These are phyloP conservation scores for Myripristis murdjan DNA, from an alignment of 2,797 vertebrate species.

Conservation along the genomic window DNA sequence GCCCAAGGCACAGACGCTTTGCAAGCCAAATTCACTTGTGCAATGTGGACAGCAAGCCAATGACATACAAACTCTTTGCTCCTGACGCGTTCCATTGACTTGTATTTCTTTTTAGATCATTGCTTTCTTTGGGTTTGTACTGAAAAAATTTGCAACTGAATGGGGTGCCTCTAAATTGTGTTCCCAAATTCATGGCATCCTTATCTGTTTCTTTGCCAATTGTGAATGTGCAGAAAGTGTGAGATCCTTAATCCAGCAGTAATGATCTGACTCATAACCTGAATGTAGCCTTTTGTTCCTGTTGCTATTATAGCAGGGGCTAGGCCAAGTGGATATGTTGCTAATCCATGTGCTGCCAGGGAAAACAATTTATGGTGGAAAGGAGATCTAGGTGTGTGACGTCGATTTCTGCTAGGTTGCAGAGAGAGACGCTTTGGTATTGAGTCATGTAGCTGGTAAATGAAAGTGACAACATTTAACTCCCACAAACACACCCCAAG, in stretches of 20 bases:
- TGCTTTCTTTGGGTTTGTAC: slow-evolving; percentile 1
- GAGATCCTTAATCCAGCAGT: not conserved
- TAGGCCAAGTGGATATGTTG: not conserved
- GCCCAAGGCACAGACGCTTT: slow-evolving; percentile 25
- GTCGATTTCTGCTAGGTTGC: not conserved
- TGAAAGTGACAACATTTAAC: not conserved
- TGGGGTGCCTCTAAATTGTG: slow-evolving; percentile 23
- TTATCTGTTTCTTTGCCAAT: not conserved
- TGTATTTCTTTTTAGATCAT: slow-evolving; percentile 22
- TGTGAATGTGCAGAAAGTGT: not conserved
- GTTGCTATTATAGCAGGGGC: not conserved
- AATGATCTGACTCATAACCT: slow-evolving; percentile 13
- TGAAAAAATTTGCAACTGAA: slow-evolving; percentile 22
- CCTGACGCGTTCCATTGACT: slow-evolving; percentile 29
- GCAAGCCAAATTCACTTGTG: slow-evolving; percentile 40
- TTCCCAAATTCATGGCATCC: slow-evolving; percentile 13
- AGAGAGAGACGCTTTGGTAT: not conserved
- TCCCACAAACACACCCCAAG: not conserved
- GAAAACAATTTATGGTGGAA: not conserved
- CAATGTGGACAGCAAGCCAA: slow-evolving; percentile 41
- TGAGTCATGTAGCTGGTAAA: not conserved
- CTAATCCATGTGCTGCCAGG: not conserved
- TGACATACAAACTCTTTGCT: slow-evolving; percentile 21
- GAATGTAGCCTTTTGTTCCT: not conserved
- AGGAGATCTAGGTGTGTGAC: not conserved